Evolutionary conservation across 2,797 vertebrate genomes (phyloP).

Genomic region (Columba guinea): DNA sequence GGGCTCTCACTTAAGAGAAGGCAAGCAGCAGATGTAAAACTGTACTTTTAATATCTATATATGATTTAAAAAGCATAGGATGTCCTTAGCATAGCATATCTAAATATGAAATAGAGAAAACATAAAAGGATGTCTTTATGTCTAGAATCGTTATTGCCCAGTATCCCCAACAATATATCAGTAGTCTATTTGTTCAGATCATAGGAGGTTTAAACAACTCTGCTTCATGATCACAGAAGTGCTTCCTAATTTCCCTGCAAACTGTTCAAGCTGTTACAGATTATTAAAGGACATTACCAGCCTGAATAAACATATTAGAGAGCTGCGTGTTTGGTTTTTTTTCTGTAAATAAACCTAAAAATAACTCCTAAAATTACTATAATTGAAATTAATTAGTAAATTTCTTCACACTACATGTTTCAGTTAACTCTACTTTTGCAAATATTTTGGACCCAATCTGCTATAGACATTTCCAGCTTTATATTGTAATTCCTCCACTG

Average conservation of each 20-base stretch:
- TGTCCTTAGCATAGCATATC: not conserved
- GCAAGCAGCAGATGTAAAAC: not conserved
- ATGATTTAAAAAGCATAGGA: not conserved
- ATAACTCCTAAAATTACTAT: conserved; percentile 3
- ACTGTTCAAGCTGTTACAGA: not conserved
- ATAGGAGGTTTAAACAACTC: conserved; percentile 14
- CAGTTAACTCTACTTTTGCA: not conserved
- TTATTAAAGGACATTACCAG: conserved; percentile 45
- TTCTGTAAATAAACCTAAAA: not conserved
- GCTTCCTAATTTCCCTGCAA: conserved; percentile 49
- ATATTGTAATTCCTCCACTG: not conserved
- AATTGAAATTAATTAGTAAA: conserved; percentile 10
- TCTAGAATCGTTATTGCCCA: not conserved
- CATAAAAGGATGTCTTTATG: not conserved
- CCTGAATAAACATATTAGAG: conserved; percentile 18
- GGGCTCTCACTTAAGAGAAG: not conserved
- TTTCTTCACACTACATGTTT: not conserved
- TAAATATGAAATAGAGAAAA: not conserved
- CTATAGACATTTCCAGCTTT: not conserved
- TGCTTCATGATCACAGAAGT: not conserved
- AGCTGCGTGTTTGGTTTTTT: not conserved
- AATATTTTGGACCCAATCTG: not conserved
- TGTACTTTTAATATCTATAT: not conserved
- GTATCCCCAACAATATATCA: not conserved
- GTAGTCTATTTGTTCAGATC: not conserved